Evolutionary conservation across 2,797 vertebrate genomes (phyloP).

Genomic region (Loris lydekkerianus): DNA sequence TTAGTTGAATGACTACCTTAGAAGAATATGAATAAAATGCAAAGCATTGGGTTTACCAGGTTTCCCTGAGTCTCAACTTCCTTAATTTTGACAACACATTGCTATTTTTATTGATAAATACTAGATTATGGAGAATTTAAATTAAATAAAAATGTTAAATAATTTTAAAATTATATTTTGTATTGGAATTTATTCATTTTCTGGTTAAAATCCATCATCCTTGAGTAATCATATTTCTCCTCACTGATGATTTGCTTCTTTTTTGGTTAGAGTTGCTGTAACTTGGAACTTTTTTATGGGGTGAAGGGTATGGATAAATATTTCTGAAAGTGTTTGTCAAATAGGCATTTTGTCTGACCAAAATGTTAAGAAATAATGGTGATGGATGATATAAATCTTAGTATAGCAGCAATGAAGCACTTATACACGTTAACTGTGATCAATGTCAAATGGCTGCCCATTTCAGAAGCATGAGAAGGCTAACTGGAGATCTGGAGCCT

Average conservation of each 20-base stretch:
- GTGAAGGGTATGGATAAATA: not conserved
- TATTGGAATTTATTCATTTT: not conserved
- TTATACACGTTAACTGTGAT: not conserved
- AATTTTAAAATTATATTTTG: constrained; percentile 7
- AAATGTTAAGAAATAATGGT: not conserved
- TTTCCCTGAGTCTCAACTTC: not conserved
- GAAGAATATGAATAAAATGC: not conserved
- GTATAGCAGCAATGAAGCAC: not conserved
- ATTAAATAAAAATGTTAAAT: not conserved
- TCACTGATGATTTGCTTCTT: not conserved
- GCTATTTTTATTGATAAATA: constrained; percentile 3
- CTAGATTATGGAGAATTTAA: not conserved
- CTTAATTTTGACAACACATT: not conserved
- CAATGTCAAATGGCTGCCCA: not conserved
- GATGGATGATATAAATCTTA: not conserved
- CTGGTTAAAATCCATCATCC: not conserved
- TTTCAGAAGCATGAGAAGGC: not conserved
- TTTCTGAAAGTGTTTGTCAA: not conserved
- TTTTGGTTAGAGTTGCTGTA: not conserved
- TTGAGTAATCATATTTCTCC: not conserved
- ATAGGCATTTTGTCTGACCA: not conserved
- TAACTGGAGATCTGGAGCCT: not conserved
- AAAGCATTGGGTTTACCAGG: not conserved
- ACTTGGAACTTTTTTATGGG: not conserved
- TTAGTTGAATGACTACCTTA: not conserved